Base-by-base conservation (phyloP, 2,888 invertebrate genomes). In the Apotomis turbidana region DNA sequence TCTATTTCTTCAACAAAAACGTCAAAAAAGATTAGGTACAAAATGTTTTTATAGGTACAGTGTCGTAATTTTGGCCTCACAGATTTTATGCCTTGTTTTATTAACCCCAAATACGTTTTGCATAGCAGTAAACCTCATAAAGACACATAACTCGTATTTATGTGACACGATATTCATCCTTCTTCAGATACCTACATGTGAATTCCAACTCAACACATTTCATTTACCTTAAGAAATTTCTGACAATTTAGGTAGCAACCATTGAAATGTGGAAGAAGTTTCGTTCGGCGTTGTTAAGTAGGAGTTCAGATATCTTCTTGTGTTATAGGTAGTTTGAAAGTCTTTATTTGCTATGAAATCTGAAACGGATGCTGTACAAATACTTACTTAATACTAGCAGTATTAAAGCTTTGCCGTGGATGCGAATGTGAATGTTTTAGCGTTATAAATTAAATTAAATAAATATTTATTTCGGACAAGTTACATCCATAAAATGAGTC, bases 51-150 rank as follows among this genome's bases (percentile, higher is more conserved):
- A 12, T 36, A n/a, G n/a, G n/a, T n/a, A 51, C 6, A 12, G 6
- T 51, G n/a, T 64, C 64, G 54, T 64, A 71, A 61, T 61, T 60
- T 27, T 41, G 55, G 5, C 61, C 46, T 15, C 13, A 27, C 27
- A 44, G 49, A 70, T 51, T 66, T 60, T 66, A 71, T 60, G 38
- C 27, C 55, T 15, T 57, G 52, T 58, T 57, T 72, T 68, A 72
- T 68, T 58, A 63, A n/a, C 52, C 41, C 13, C 46, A 63, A 58
- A 63, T 61, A 71, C 55, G n/a, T 62, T 68, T 68, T 68, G 57
- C 57, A 52, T 68, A 62, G 67, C 57, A 68, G 44, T 58, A 68
- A 68, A 62, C 55, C 13, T 71, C 44, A 62, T 55, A 52, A 61
- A 68, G 55, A 57, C 27, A n/a, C 57, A 67, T 62, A 68, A 62